Evolutionary conservation across 2,888 invertebrate species (phyloP).

Genomic region (Leptinotarsa juncta): DNA sequence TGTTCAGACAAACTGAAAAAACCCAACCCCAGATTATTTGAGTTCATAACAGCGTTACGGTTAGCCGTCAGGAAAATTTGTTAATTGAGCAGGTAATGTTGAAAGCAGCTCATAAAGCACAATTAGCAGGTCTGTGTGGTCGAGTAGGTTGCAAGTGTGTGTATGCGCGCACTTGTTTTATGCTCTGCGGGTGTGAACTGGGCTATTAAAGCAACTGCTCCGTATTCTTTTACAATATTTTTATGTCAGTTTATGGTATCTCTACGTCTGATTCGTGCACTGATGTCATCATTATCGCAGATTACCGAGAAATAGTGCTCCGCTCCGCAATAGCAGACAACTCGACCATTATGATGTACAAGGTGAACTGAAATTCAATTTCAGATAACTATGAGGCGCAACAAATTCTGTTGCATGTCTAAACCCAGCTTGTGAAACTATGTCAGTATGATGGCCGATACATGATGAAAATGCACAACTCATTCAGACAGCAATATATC

Average conservation of each 20-base stretch:
- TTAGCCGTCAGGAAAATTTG: constrained; percentile 47
- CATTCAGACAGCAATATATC: too few relatives aligned
- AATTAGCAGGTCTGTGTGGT: constrained; percentile 54
- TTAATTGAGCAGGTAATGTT: constrained; percentile 53
- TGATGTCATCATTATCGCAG: constrained; percentile 17
- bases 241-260: constrained; percentile 41
- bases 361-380: not conserved
- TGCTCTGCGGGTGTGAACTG: constrained; percentile 54
- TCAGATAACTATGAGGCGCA: too few relatives aligned
- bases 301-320: constrained; percentile 12
- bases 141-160: constrained; percentile 32
- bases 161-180: constrained; percentile 52
- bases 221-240: constrained; percentile 42
- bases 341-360: not conserved
- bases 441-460: too few relatives aligned
- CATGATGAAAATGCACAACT: too few relatives aligned
- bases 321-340: not conserved
- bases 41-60: not conserved
- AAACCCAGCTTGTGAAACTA: too few relatives aligned
- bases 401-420: too few relatives aligned
- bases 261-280: constrained; percentile 19
- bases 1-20: not conserved
- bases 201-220: constrained; percentile 42
- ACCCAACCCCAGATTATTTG: not conserved
- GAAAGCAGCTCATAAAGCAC: constrained; percentile 55